phyloP scores from a whole-genome alignment of 2,113 vertebrate species.

The Phyllostomus hastatus region DNA sequence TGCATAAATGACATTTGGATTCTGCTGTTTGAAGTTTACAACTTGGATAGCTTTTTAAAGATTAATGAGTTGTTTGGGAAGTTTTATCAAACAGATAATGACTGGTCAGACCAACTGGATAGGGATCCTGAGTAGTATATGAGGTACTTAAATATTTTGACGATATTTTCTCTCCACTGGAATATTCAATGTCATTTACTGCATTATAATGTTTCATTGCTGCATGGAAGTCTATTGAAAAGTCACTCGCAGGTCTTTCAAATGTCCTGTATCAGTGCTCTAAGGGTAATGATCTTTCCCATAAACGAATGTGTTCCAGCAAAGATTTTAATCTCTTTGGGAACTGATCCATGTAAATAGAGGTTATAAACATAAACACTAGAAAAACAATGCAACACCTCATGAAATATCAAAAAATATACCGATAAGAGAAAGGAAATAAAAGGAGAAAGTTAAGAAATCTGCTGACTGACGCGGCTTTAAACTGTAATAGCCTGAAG shows the following conservation, averaged over 20 bases:
- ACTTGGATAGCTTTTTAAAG: slow-evolving; percentile 73
- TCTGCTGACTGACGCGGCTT: not conserved
- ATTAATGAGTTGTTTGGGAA: slow-evolving; percentile 70
- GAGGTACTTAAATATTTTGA: not conserved
- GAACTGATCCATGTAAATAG: not conserved
- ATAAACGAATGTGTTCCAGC: not conserved
- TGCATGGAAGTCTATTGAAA: not conserved
- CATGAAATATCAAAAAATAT: not conserved
- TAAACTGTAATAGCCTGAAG: not conserved
- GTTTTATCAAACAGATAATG: slow-evolving; percentile 71
- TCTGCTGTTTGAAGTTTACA: slow-evolving; percentile 75
- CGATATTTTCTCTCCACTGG: not conserved
- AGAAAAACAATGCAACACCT: not conserved
- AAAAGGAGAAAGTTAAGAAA: not conserved
- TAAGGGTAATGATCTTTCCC: not conserved
- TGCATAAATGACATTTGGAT: slow-evolving; percentile 79
- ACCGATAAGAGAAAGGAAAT: not conserved
- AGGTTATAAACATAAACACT: slow-evolving; percentile 7
- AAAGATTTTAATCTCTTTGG: not conserved
- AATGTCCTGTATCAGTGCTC: not conserved
- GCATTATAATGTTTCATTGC: not conserved
- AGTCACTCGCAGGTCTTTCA: not conserved
- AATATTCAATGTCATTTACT: not conserved
- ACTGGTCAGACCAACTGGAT: slow-evolving; percentile 49
- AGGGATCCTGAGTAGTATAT: slow-evolving; percentile 45